Conservation (phyloP, 2,888 invertebrate species). For the Anorthoa munda region DNA sequence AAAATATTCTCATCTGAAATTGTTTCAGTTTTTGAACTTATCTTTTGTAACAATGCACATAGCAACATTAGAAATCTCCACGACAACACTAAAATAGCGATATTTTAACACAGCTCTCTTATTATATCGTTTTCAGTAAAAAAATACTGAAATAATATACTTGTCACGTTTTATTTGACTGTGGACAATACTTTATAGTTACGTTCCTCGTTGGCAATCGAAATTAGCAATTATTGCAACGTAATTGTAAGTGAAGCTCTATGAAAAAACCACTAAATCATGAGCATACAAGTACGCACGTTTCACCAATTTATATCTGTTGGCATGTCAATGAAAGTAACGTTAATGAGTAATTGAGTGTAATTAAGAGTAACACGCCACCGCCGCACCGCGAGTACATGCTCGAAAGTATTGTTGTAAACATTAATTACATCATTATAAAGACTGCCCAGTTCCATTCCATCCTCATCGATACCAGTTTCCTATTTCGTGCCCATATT, state of each 20-base stretch:
- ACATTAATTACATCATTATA: slow-evolving; percentile 36
- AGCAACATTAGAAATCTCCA: slow-evolving; percentile 12
- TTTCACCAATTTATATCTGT: slow-evolving; percentile 65
- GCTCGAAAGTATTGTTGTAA: slow-evolving; percentile 40
- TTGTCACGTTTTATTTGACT: slow-evolving; percentile 1
- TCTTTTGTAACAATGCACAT: slow-evolving; percentile 5
- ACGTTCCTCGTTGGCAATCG: slow-evolving; percentile 25
- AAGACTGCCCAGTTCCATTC: slow-evolving; percentile 8
- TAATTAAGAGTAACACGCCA: slow-evolving; percentile 64
- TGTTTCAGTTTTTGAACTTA: no score
- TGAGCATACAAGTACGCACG: slow-evolving; percentile 52
- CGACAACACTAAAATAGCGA: neutral
- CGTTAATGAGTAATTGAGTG: slow-evolving; percentile 62
- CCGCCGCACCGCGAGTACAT: slow-evolving; percentile 24
- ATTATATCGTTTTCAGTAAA: neutral
- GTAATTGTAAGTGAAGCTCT: slow-evolving; percentile 35
- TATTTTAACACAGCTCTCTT: neutral
- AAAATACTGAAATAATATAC: no score
- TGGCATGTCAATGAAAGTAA: slow-evolving; percentile 64
- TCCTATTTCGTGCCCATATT: slow-evolving; percentile 14
- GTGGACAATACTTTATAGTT: neutral
- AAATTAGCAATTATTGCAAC: slow-evolving; percentile 37
- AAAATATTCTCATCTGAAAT: no score
- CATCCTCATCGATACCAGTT: slow-evolving; percentile 10
- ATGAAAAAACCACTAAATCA: slow-evolving; percentile 49